These are phyloP conservation scores for Orthosia incerta DNA, from an alignment of 2,888 invertebrate genomes.

Conservation along the genomic window DNA sequence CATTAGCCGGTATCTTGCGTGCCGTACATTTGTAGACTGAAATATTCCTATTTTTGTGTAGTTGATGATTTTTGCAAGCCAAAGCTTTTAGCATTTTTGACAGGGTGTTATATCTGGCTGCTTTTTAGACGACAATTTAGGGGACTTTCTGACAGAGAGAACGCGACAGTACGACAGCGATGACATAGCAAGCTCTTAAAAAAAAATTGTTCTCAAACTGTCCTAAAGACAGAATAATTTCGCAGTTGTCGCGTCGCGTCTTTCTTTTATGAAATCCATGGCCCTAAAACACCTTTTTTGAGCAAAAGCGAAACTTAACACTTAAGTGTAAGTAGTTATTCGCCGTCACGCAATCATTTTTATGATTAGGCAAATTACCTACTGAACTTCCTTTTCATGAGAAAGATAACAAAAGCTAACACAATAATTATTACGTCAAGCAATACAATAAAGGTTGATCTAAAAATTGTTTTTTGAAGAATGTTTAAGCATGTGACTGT, in stretches of 20 bases:
- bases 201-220: too few relatives aligned
- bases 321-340: neutral
- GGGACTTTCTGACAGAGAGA: too few relatives aligned
- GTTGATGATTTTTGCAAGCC: neutral
- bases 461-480: neutral
- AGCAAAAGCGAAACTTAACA: neutral
- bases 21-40: constrained; percentile 5
- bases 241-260: too few relatives aligned
- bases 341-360: neutral
- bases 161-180: too few relatives aligned
- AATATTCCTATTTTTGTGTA: constrained; percentile 16
- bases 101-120: neutral
- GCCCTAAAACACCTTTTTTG: neutral
- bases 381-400: neutral
- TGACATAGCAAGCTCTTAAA: too few relatives aligned
- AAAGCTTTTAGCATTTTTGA: neutral
- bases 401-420: neutral
- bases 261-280: too few relatives aligned
- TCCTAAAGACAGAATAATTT: too few relatives aligned
- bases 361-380: too few relatives aligned
- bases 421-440: neutral
- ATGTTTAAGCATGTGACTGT: neutral
- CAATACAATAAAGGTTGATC: neutral
- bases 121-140: neutral
- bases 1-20: constrained; percentile 11